These are phyloP conservation scores for Hormaphis cornu DNA, from an alignment of 1,140 invertebrate genomes.

Conservation along the genomic window DNA sequence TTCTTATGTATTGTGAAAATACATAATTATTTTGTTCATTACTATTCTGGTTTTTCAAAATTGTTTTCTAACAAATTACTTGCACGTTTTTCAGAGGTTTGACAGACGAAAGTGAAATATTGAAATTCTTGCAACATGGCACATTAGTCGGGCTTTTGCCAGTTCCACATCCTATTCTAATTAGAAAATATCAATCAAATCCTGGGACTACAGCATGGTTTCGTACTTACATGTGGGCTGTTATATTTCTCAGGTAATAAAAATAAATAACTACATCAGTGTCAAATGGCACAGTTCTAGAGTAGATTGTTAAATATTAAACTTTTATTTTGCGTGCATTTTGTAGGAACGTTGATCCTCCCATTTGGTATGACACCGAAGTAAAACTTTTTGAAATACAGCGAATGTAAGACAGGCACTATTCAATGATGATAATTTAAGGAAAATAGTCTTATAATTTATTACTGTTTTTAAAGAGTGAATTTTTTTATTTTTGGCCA, in stretches of 20 bases:
- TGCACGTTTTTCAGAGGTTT: constrained; percentile 63
- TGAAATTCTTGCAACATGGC: constrained; percentile 97
- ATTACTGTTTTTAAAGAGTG: not conserved
- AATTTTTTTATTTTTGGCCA: not conserved
- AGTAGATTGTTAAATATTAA: not conserved
- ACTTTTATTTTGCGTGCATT: constrained; percentile 33
- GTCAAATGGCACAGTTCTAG: not conserved
- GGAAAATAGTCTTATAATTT: no score
- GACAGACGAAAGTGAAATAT: constrained; percentile 97
- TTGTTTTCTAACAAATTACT: constrained; percentile 34
- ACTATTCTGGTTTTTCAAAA: not conserved
- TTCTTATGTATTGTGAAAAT: no score
- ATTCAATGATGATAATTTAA: no score
- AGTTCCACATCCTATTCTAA: constrained; percentile 97
- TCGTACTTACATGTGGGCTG: constrained; percentile 98
- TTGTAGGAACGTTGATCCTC: constrained; percentile 90
- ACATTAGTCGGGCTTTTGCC: constrained; percentile 94
- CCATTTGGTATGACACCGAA: constrained; percentile 99
- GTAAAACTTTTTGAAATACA: constrained; percentile 98
- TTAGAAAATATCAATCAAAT: constrained; percentile 98
- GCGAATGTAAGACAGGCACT: constrained; percentile 53
- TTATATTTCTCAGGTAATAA: constrained; percentile 85
- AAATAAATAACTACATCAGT: constrained; percentile 15
- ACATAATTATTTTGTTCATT: no score
- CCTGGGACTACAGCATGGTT: constrained; percentile 98